A percentile compares a stretch with the other conserved stretches of the same genome.
These are phyloP conservation scores for Diceros bicornis DNA, from an alignment of 2,797 vertebrate species.

Conservation along the genomic window DNA sequence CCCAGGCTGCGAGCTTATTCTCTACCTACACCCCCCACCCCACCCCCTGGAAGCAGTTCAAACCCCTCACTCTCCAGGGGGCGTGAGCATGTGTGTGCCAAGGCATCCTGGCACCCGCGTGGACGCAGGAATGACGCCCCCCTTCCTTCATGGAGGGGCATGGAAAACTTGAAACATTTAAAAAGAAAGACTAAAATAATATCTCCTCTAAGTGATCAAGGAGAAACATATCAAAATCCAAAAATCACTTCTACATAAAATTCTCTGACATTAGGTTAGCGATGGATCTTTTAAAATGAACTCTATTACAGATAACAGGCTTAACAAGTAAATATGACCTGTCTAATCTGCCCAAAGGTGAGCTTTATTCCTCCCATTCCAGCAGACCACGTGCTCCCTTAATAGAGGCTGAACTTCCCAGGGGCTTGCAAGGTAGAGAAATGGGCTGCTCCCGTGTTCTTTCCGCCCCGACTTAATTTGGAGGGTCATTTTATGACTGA, in stretches of 20 bases:
- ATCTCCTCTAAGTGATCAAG: constrained; percentile 37
- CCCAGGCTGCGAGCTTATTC: neutral
- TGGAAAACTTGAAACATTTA: neutral
- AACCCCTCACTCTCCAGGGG: no score
- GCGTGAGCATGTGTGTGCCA: no score
- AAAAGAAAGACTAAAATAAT: neutral
- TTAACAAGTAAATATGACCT: constrained; percentile 6
- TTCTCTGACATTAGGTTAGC: constrained; percentile 27
- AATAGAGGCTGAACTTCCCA: neutral
- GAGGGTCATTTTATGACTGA: neutral
- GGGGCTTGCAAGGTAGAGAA: neutral
- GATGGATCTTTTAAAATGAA: constrained; percentile 63
- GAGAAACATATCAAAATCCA: constrained; percentile 50
- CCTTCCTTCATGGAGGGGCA: neutral
- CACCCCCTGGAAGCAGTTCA: no score
- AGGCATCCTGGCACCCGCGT: neutral
- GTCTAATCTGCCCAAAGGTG: neutral
- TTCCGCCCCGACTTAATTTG: neutral
- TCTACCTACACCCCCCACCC: no score
- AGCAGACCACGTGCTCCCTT: neutral
- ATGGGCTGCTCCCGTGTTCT: neutral
- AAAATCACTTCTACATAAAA: constrained; percentile 59
- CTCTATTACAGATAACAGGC: constrained; percentile 41
- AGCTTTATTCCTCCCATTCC: neutral
- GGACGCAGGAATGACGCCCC: neutral